Evolutionary conservation across 1,140 invertebrate species (phyloP), one percentile per base, ranked within the genome.

Genomic region (Acromyrmex heyeri): DNA sequence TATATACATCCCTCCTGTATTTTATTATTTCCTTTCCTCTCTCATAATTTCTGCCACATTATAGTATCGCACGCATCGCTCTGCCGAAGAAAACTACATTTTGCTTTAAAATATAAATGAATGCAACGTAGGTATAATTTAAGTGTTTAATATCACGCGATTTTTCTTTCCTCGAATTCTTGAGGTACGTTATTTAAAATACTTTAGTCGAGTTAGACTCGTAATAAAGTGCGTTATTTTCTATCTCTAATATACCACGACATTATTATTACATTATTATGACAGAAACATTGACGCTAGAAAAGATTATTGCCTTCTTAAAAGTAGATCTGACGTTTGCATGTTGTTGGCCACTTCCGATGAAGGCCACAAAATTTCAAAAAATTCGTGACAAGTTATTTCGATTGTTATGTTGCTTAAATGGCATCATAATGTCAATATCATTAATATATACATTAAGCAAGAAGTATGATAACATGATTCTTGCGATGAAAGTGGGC

Each of bases 321-420:
- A 83, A 81, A 50, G 12, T 59, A 24, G 87, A 76, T 61, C 79
- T 89, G 18, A 27, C n/a, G 0, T 57, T 91, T 12, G 79, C 67
- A 1, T 83, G 59, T 30, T 87, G 73, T n/a, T 91, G 89, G 89
- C 90, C 90, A 27, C 82, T 78, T 8, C 30, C 83, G 2, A 24
- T 21, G 0, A 30, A 34, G 0, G 64, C 67, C 1, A 87, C 59
- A 14, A 86, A 67, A 61, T 50, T 7, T 18, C 44, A 86, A 30
- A 21, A 69, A 21, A 27, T 86, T 30, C 38, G 57, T 6, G 50
- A 85, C 12, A 83, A 91, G 4, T 10, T 89, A 24, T 62, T 77
- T 14, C 86, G 87, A 34, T 69, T 44, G 0, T 44, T 77, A 2
- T 59, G 50, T 12, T 59, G 85, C 8, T 12, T 89, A 16, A 83